Conservation (phyloP, 2,113 vertebrate species). For the Lepisosteus osseus region DNA sequence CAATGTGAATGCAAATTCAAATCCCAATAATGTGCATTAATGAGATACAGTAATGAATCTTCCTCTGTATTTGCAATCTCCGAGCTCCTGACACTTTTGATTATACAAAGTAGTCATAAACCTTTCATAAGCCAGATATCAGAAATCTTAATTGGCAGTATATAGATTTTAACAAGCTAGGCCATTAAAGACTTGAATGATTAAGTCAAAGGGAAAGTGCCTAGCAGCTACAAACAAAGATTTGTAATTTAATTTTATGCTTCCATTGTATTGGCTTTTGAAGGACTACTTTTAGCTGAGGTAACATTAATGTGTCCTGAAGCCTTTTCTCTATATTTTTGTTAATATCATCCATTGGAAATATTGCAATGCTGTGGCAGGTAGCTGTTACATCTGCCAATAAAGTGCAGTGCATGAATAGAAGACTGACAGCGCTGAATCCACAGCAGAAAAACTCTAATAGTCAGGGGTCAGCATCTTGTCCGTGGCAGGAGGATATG, state of each 20-base stretch:
- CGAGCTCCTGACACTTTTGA: slow-evolving; percentile 6
- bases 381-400: not conserved
- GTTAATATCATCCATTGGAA: not conserved
- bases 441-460: too few species aligned
- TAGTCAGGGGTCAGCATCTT: too few species aligned
- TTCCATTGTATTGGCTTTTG: slow-evolving; percentile 5
- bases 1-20: slow-evolving; percentile 5
- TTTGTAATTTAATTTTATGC: slow-evolving; percentile 4
- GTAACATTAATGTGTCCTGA: not conserved
- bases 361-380: not conserved
- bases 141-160: slow-evolving; percentile 10
- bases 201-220: slow-evolving; percentile 6
- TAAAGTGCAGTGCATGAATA: not conserved
- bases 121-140: slow-evolving; percentile 4
- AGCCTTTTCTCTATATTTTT: not conserved
- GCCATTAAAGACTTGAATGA: not conserved
- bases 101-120: slow-evolving; percentile 18
- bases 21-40: not conserved
- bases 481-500: too few species aligned
- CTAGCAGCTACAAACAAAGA: slow-evolving; percentile 4
- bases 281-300: not conserved
- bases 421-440: not conserved
- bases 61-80: slow-evolving; percentile 9
- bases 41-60: slow-evolving; percentile 2
- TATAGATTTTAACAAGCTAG: slow-evolving; percentile 13